Conservation (phyloP, 2,113 vertebrate species). For the Notarius lentiginosus region DNA sequence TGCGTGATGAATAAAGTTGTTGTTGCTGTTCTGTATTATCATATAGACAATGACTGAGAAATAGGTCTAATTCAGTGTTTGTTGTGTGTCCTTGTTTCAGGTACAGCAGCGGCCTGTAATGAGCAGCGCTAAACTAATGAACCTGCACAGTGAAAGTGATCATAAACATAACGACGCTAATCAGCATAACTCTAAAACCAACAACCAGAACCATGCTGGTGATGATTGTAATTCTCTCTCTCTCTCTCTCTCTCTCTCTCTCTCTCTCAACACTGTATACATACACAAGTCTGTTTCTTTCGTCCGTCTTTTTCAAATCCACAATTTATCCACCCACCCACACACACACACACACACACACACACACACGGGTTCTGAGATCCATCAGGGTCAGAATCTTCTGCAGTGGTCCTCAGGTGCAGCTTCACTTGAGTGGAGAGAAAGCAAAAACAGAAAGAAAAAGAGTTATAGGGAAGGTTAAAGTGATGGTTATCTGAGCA, state of each 20-base stretch:
- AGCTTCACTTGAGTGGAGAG: slow-evolving; percentile 65
- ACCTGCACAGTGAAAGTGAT: slow-evolving; percentile 36
- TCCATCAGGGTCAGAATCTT: slow-evolving; percentile 69
- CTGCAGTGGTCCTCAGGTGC: slow-evolving; percentile 72
- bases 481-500: slow-evolving; percentile 33
- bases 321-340: neutral
- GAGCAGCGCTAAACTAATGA: slow-evolving; percentile 41
- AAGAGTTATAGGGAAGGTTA: slow-evolving; percentile 17
- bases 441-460: slow-evolving; percentile 13
- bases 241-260: slow-evolving; percentile 22
- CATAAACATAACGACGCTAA: slow-evolving; percentile 48
- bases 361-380: slow-evolving; percentile 45
- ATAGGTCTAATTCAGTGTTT: slow-evolving; percentile 39
- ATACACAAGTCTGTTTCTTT: slow-evolving; percentile 1
- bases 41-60: slow-evolving; percentile 1
- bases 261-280: neutral
- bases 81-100: slow-evolving; percentile 34
- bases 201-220: slow-evolving; percentile 40
- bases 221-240: slow-evolving; percentile 37
- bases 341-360: neutral
- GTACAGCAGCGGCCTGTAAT: slow-evolving; percentile 43
- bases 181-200: slow-evolving; percentile 51
- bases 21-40: neutral
- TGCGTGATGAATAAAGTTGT: too few relatives aligned
- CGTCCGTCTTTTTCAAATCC: neutral